Percentiles rank a stretch among this genome's conserved stretches.
phyloP scores from a whole-genome alignment of 2,113 vertebrate genomes.

The Solea senegalensis region DNA sequence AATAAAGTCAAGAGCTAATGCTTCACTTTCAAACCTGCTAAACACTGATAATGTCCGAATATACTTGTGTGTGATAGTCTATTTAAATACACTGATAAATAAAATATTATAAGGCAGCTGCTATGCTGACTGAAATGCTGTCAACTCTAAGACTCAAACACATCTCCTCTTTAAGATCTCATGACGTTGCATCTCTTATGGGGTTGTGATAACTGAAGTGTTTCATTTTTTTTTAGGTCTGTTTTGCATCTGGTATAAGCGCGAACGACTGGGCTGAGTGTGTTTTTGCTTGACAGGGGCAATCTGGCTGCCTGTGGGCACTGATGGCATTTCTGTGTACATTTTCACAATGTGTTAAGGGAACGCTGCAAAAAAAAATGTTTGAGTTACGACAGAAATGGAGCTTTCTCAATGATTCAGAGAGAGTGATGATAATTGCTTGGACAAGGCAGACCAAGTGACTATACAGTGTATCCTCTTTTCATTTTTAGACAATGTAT shows the following conservation, averaged over 20 bases:
- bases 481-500: background rate
- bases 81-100: too few relatives aligned
- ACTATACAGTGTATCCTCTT: slow-evolving; percentile 1
- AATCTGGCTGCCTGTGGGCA: slow-evolving; percentile 62
- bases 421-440: slow-evolving; percentile 46
- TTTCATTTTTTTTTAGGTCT: slow-evolving; percentile 69
- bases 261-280: slow-evolving; percentile 43
- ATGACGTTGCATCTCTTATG: slow-evolving; percentile 65
- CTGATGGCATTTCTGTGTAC: slow-evolving; percentile 80
- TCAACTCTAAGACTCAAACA: slow-evolving; percentile 44
- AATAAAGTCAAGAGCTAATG: background rate
- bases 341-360: slow-evolving; percentile 76
- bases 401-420: slow-evolving; percentile 49
- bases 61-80: background rate
- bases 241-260: slow-evolving; percentile 45
- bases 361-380: slow-evolving; percentile 68
- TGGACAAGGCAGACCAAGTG: slow-evolving; percentile 16
- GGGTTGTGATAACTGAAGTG: slow-evolving; percentile 59
- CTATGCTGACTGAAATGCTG: slow-evolving; percentile 46
- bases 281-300: slow-evolving; percentile 61
- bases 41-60: slow-evolving; percentile 8
- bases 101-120: slow-evolving; percentile 12
- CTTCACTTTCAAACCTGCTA: slow-evolving; percentile 13
- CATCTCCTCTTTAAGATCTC: slow-evolving; percentile 70
- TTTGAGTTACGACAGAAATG: slow-evolving; percentile 63